These are phyloP conservation scores for Nematopogon swammerdamellus DNA, from an alignment of 2,888 invertebrate genomes.

Conservation along the genomic window DNA sequence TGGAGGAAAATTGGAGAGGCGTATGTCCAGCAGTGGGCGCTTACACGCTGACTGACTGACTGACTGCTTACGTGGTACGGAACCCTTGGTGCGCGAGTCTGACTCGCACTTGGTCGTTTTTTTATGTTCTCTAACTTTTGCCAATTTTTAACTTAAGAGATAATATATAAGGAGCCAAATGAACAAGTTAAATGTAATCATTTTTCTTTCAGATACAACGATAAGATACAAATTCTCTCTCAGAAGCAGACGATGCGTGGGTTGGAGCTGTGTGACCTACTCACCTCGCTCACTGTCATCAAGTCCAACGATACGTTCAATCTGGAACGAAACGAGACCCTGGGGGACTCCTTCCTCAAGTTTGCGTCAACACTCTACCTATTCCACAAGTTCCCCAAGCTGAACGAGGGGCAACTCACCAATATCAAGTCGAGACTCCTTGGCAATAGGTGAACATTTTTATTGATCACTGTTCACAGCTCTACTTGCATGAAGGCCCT, in stretches of 20 bases:
- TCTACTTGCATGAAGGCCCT: no score
- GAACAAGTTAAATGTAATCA: no score
- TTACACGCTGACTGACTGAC: no score
- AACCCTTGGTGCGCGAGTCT: no score
- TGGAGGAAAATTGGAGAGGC: no score
- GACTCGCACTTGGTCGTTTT: background rate
- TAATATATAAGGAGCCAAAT: background rate
- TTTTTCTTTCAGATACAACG: slow-evolving; percentile 24
- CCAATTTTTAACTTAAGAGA: background rate
- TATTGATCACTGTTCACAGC: no score
- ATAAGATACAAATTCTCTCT: slow-evolving; percentile 24
- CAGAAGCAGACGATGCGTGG: slow-evolving; percentile 22
- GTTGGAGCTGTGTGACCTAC: slow-evolving; percentile 43
- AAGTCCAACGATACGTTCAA: slow-evolving; percentile 73
- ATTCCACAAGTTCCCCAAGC: slow-evolving; percentile 62
- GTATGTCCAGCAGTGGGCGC: no score
- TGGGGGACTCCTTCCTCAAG: slow-evolving; percentile 89
- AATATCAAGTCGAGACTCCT: slow-evolving; percentile 67
- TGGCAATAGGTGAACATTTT: slow-evolving; percentile 76
- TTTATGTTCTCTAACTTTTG: slow-evolving; percentile 2
- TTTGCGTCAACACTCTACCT: slow-evolving; percentile 71
- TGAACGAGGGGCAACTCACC: slow-evolving; percentile 78
- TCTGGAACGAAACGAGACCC: slow-evolving; percentile 79
- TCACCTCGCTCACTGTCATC: slow-evolving; percentile 67
- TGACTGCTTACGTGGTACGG: no score